A percentile compares a stretch with the other conserved stretches of the same genome.
Conservation (phyloP, 2,797 vertebrate species). For the Neoniphon sammara region DNA sequence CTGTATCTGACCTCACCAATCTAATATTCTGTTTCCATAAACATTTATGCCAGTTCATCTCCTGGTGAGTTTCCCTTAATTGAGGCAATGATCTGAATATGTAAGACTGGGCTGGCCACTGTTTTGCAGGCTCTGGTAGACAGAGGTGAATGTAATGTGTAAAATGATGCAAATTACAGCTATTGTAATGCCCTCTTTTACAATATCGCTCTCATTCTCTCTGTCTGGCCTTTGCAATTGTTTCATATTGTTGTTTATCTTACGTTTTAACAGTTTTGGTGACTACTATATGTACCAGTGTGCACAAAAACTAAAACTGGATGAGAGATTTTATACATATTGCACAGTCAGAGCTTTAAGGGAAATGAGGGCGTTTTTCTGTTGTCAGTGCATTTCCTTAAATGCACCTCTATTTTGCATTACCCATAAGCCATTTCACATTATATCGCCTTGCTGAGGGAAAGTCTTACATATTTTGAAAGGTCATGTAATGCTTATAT, state of each 20-base stretch:
- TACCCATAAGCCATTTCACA: conserved; percentile 10
- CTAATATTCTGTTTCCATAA: conserved; percentile 87
- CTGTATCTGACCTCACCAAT: conserved; percentile 83
- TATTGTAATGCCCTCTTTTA: conserved; percentile 66
- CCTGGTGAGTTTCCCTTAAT: conserved; percentile 86
- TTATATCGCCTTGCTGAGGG: background rate
- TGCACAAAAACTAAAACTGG: conserved; percentile 20
- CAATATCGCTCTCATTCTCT: conserved; percentile 45
- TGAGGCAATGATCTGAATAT: conserved; percentile 87
- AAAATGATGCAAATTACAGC: conserved; percentile 87
- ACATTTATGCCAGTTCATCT: conserved; percentile 88
- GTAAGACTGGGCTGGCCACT: conserved; percentile 79
- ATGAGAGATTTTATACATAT: conserved; percentile 9
- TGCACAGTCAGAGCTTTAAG: background rate
- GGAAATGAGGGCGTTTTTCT: background rate
- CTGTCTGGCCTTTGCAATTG: conserved; percentile 52
- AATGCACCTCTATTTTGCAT: conserved; percentile 33
- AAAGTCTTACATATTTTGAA: background rate
- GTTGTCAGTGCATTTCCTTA: conserved; percentile 3
- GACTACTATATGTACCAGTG: conserved; percentile 29
- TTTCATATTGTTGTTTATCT: conserved; percentile 75
- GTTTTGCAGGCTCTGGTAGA: conserved; percentile 76
- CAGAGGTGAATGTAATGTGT: conserved; percentile 82
- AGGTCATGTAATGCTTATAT: background rate
- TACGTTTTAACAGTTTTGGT: conserved; percentile 54